These are phyloP conservation scores for Nemotelus nigrinus DNA, from an alignment of 2,888 invertebrate species.

Conservation along the genomic window DNA sequence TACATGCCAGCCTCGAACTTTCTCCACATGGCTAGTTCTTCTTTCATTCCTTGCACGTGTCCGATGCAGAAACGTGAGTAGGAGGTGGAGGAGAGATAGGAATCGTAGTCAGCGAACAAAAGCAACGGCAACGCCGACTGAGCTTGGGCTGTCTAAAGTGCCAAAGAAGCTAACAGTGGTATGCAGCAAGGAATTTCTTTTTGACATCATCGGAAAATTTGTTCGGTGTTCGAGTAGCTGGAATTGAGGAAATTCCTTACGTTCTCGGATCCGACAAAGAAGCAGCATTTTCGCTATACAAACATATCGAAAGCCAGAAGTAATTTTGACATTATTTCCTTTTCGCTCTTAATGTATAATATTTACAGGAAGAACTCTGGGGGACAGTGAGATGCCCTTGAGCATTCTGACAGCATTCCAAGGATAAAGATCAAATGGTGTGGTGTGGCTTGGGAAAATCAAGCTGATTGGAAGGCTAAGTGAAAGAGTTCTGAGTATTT, in stretches of 20 bases:
- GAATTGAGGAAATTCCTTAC: conserved; percentile 19
- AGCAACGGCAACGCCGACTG: not conserved
- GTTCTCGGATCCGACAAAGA: not conserved
- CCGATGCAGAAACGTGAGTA: not conserved
- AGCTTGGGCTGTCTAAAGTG: not conserved
- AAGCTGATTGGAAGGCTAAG: too few species aligned
- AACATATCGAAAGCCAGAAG: conserved; percentile 2
- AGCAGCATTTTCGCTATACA: not conserved
- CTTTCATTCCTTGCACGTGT: not conserved
- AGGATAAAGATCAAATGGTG: not conserved
- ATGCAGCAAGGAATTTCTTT: conserved; percentile 2
- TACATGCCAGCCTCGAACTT: conserved; percentile 12
- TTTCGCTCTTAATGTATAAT: not conserved
- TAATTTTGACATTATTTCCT: conserved; percentile 8
- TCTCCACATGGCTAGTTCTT: not conserved
- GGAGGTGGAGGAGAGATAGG: not conserved
- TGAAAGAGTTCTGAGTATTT: too few species aligned
- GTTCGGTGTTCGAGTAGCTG: not conserved
- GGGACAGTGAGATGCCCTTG: not conserved
- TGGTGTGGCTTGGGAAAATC: too few species aligned
- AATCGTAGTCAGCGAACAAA: not conserved
- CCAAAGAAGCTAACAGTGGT: not conserved
- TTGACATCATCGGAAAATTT: conserved; percentile 13
- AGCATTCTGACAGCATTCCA: not conserved
- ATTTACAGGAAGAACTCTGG: not conserved